These are phyloP conservation scores for Clarias fuscus DNA, from an alignment of 2,797 vertebrate genomes.

Conservation along the genomic window DNA sequence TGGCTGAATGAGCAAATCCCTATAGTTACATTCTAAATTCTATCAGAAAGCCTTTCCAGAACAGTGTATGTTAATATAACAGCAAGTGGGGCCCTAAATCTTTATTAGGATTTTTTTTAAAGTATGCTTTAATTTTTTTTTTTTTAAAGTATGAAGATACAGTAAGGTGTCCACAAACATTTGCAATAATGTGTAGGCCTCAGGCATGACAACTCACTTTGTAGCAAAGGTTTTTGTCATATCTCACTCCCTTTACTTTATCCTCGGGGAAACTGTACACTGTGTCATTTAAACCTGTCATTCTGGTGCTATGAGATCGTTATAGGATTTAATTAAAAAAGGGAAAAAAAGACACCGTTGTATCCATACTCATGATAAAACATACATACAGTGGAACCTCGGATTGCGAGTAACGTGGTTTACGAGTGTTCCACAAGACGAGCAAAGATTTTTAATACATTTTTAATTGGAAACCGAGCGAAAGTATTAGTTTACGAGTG, in stretches of 20 bases:
- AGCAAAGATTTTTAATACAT: too few relatives aligned
- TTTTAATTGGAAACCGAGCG: too few relatives aligned
- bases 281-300: background rate
- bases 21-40: background rate
- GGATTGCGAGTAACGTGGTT: too few relatives aligned
- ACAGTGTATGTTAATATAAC: background rate
- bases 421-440: too few relatives aligned
- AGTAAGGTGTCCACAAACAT: background rate
- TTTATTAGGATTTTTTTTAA: too few relatives aligned
- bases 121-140: too few relatives aligned
- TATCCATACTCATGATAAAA: too few relatives aligned
- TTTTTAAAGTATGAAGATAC: background rate
- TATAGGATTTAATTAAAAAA: background rate
- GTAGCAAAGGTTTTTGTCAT: background rate
- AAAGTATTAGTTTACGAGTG: too few relatives aligned
- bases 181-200: background rate
- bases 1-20: background rate
- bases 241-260: background rate
- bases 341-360: background rate
- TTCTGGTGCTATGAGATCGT: background rate
- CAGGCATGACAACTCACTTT: background rate
- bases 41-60: background rate
- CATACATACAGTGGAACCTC: too few relatives aligned
- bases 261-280: background rate
- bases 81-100: background rate